phyloP scores from a whole-genome alignment of 2,113 vertebrate species.

The Micromys minutus region DNA sequence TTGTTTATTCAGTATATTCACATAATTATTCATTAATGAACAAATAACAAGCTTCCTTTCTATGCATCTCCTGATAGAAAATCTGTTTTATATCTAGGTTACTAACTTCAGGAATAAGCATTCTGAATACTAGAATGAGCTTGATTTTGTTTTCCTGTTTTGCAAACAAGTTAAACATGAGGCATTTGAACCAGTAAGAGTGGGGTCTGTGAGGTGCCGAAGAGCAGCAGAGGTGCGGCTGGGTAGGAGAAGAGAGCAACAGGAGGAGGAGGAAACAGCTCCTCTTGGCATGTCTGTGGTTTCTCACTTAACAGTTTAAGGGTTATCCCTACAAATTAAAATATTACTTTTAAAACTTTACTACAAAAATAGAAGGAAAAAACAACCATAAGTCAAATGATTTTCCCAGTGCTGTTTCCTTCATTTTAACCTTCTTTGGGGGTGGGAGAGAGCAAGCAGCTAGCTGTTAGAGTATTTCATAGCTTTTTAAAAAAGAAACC shows the following conservation, averaged over 20 bases:
- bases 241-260: neutral
- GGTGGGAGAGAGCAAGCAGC: neutral
- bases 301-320: neutral
- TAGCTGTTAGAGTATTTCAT: neutral
- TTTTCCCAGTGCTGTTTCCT: neutral
- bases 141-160: constrained; percentile 8
- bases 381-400: neutral
- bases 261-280: neutral
- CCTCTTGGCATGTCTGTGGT: neutral
- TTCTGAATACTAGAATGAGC: neutral
- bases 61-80: neutral
- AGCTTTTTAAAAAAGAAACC: constrained; percentile 52
- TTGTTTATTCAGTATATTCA: constrained; percentile 10
- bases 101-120: neutral
- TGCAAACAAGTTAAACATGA: neutral
- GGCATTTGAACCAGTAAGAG: neutral
- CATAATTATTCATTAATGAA: constrained; percentile 8
- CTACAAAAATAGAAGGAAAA: neutral
- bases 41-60: neutral
- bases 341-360: constrained; percentile 1
- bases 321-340: constrained; percentile 20
- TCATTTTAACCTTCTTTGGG: neutral
- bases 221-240: neutral
- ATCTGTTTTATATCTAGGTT: neutral
- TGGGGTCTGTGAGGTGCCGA: neutral